Base-by-base conservation (phyloP, 92 coral and sea anemone species). In the Actinernus sp. region DNA sequence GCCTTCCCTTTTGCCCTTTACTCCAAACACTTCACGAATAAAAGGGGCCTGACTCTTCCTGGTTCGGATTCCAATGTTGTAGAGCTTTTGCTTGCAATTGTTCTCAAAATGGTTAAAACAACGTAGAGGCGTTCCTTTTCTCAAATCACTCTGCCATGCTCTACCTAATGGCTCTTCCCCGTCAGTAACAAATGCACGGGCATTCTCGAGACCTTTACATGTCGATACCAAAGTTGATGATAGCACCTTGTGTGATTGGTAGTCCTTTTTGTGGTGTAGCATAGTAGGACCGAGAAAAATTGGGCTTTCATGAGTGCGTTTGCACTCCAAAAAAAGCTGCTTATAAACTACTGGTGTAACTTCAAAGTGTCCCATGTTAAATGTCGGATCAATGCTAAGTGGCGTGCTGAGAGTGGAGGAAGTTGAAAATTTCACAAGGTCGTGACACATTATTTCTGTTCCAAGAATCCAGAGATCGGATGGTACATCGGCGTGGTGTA, bases 401-500 rank as follows among this genome's bases (percentile, higher is more conserved):
- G 71, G 81, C 20, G 70, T 39, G 10, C 32, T 27, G 7, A 78
- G 34, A 12, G 55, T 0, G 1, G 49, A 76, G 5, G 71, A 63
- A 2, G 85, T 59, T 2, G 66, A 55, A 32, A 8, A 77, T 17
- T 34, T 28, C 3, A 26, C 29, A 24, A 77, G 41, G 18, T 63
- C 91, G 14, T 52, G 31, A 50, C 81, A 63, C 85, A 84, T 84
- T 2, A 1, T 14, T 16, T 17, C 0, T 8, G 81, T 84, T 2
- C 77, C 85, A 9, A 78, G 68, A 2, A 70, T 65, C 85, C 91
- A 84, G 25, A n/a, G 36, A 63, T 84, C 91, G 49, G 47, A 65
- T n/a, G 91, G 85, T 24, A 27, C 69, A 34, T 84, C 81, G 17
- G 61, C 22, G 67, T 77, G 88, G 56, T 81, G 40, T 13, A 78